phyloP scores from a whole-genome alignment of 1,140 invertebrate species.

The Lucilia sericata region DNA sequence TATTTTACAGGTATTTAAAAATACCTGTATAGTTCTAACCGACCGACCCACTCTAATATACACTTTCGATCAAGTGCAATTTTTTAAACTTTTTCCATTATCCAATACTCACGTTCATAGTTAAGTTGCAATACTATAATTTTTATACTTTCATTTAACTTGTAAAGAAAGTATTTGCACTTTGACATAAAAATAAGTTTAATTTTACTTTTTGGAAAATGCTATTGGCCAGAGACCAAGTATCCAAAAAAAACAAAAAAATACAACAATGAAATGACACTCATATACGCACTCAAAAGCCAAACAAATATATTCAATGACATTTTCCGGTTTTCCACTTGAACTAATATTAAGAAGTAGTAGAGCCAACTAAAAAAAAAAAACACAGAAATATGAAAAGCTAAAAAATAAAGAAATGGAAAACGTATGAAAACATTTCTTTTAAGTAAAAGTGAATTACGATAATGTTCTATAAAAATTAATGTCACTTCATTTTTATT shows the following conservation, averaged over 20 bases:
- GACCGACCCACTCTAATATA: too few relatives aligned
- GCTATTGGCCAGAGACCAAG: background rate
- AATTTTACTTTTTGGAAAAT: background rate
- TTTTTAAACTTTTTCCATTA: too few relatives aligned
- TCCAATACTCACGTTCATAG: too few relatives aligned
- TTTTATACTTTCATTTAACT: too few relatives aligned
- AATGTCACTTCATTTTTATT: background rate
- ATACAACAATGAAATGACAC: background rate
- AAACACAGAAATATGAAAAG: background rate
- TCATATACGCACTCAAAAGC: background rate
- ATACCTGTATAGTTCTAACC: too few relatives aligned
- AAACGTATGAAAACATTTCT: slow-evolving; percentile 15
- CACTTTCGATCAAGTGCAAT: too few relatives aligned
- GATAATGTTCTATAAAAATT: slow-evolving; percentile 16
- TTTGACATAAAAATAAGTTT: background rate
- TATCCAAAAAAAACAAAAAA: background rate
- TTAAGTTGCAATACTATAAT: too few relatives aligned
- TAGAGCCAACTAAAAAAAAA: background rate
- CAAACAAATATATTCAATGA: background rate
- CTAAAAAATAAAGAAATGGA: background rate
- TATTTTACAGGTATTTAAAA: too few relatives aligned
- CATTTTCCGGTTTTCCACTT: slow-evolving; percentile 22
- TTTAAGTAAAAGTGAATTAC: slow-evolving; percentile 35
- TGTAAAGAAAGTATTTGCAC: background rate
- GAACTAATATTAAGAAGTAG: background rate